phyloP scores from a whole-genome alignment of 92 coral and sea anemone genomes.

The Umimayanthus kanabou region DNA sequence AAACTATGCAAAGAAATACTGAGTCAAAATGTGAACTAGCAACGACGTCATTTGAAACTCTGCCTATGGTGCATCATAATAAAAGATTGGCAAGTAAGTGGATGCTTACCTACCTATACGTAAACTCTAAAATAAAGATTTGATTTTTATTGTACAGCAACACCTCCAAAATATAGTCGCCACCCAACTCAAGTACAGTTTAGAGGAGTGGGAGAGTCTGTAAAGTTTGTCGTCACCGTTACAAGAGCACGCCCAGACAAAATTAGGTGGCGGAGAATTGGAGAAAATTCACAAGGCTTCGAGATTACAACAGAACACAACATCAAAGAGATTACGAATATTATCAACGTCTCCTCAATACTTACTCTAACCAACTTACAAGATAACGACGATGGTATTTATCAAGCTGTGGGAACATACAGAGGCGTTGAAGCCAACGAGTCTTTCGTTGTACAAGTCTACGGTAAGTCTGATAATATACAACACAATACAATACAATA shows the following conservation, averaged over 20 bases:
- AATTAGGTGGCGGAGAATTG: background rate
- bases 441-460: background rate
- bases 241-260: background rate
- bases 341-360: background rate
- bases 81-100: too few species aligned
- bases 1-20: too few species aligned
- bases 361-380: background rate
- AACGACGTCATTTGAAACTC: too few species aligned
- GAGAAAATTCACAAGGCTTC: background rate
- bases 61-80: too few species aligned
- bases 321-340: background rate
- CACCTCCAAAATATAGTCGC: background rate
- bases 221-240: background rate
- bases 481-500: too few species aligned
- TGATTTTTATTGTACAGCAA: background rate
- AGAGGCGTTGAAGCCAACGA: background rate
- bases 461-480: background rate
- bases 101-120: too few species aligned
- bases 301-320: background rate
- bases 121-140: background rate
- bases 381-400: conserved; percentile 1
- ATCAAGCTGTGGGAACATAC: background rate
- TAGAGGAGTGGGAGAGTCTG: conserved; percentile 2
- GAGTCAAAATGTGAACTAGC: too few species aligned
- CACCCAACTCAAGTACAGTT: background rate